Conservation (phyloP, 2,797 vertebrate genomes). For the Dermochelys coriacea region DNA sequence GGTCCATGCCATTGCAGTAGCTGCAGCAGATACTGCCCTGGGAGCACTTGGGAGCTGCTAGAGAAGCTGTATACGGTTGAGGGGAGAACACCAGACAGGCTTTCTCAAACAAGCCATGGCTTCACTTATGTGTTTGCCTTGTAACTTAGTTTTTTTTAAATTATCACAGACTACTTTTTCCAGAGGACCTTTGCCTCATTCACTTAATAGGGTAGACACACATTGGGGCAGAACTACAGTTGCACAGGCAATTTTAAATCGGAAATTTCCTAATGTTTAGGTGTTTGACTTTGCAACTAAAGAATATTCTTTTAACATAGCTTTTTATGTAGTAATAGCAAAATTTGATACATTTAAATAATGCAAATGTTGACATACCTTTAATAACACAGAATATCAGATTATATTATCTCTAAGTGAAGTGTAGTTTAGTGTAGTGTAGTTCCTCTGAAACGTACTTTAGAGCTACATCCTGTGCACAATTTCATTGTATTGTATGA, state of each 20-base stretch:
- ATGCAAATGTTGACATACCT: not conserved
- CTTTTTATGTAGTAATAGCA: not conserved
- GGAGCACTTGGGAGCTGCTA: not conserved
- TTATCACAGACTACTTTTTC: not conserved
- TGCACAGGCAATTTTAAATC: not conserved
- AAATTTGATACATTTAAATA: constrained; percentile 16
- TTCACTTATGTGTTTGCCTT: not conserved
- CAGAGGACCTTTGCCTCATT: not conserved
- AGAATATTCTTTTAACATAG: not conserved
- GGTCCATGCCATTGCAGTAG: not conserved
- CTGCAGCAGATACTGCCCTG: not conserved
- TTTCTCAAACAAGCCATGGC: not conserved
- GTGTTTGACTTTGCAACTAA: not conserved
- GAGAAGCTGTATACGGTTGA: not conserved
- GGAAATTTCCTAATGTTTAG: not conserved
- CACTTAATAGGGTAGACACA: not conserved
- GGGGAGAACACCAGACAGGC: not conserved
- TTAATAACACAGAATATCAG: constrained; percentile 10
- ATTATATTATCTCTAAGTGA: not conserved
- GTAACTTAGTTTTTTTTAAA: too few relatives aligned
- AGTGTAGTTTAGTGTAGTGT: not conserved
- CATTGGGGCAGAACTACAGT: not conserved
- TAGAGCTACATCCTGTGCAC: not conserved
- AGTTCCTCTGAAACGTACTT: not conserved
- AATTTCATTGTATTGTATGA: not conserved